Conservation (phyloP, 2,888 invertebrate genomes). For the Pheosia tremula region DNA sequence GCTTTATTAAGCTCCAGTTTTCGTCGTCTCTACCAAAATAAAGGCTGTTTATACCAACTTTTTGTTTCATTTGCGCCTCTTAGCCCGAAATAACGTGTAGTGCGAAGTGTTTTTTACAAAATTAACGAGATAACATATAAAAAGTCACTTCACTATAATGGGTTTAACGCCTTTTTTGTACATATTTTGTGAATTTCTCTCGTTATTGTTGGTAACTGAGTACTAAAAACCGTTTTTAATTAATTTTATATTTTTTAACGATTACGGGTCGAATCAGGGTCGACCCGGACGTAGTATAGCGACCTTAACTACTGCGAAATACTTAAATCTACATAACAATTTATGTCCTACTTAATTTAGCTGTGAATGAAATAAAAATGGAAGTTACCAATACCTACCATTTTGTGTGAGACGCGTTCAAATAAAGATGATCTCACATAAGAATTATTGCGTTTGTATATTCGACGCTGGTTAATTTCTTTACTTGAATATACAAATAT, state of each 20-base stretch:
- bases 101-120: background rate
- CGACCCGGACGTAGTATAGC: too few relatives aligned
- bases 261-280: background rate
- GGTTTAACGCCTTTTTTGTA: background rate
- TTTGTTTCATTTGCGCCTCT: background rate
- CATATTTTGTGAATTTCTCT: background rate
- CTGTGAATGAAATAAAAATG: too few relatives aligned
- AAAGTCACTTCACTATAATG: background rate
- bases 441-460: too few relatives aligned
- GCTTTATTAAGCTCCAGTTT: slow-evolving; percentile 22
- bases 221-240: background rate
- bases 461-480: background rate
- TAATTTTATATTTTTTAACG: background rate
- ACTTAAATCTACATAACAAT: too few relatives aligned
- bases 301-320: too few relatives aligned
- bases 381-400: too few relatives aligned
- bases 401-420: too few relatives aligned
- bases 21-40: slow-evolving; percentile 8
- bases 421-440: too few relatives aligned
- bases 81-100: background rate
- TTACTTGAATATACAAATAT: background rate
- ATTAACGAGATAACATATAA: background rate
- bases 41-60: background rate
- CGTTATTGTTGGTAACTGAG: too few relatives aligned
- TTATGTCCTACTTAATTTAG: too few relatives aligned